Evolutionary conservation across 1,140 invertebrate genomes (phyloP).

Genomic region (Trichonephila clavata): DNA sequence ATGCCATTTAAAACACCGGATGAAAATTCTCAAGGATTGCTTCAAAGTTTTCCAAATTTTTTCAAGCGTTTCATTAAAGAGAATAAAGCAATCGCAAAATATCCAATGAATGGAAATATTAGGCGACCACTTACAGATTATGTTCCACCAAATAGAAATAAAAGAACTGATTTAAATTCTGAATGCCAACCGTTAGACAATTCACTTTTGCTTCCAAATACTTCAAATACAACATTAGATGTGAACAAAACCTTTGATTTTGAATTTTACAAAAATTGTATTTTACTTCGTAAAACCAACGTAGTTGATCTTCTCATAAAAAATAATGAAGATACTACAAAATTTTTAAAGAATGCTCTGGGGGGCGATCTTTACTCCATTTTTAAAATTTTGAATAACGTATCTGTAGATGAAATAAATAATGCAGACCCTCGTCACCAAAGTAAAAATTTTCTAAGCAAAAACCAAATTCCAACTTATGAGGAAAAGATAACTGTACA

Average conservation of each 20-base stretch:
- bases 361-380: not conserved
- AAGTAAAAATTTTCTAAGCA: not conserved
- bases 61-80: not conserved
- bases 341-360: not conserved
- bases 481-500: not conserved
- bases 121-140: not conserved
- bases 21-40: not conserved
- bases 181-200: not conserved
- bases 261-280: not conserved
- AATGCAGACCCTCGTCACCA: not conserved
- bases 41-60: not conserved
- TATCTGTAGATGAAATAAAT: not conserved
- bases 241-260: not conserved
- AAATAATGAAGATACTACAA: not conserved
- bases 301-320: not conserved
- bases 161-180: not conserved
- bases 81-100: not conserved
- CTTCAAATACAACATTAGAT: not conserved
- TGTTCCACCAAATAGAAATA: not conserved
- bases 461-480: not conserved
- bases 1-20: not conserved
- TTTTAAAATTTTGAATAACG: not conserved
- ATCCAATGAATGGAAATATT: not conserved
- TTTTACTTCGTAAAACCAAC: slow-evolving; percentile 18
- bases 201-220: not conserved